These are phyloP conservation scores for Drosophila nikananu DNA, from an alignment of 1,140 invertebrate genomes.

Conservation along the genomic window DNA sequence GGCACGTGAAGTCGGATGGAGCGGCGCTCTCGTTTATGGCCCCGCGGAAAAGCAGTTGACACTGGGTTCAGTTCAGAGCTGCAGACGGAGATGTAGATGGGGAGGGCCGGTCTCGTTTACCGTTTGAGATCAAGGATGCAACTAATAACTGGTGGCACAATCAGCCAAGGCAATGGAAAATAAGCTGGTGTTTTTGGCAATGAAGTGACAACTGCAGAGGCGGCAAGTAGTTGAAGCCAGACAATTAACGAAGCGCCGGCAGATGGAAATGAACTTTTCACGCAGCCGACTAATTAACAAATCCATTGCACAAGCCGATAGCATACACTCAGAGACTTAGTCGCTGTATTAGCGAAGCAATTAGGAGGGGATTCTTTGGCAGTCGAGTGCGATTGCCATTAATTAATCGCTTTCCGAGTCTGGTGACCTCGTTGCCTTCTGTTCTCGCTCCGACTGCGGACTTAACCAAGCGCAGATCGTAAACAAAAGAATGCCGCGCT, in stretches of 20 bases:
- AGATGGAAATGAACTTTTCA: conserved; percentile 55
- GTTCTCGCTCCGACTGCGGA: conserved; percentile 44
- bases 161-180: conserved; percentile 47
- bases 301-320: conserved; percentile 37
- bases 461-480: conserved; percentile 52
- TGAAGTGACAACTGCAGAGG: conserved; percentile 46
- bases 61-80: conserved; percentile 34
- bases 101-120: conserved; percentile 28
- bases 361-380: conserved; percentile 27
- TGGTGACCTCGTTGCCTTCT: conserved; percentile 42
- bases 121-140: conserved; percentile 77
- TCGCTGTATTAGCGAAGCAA: conserved; percentile 38
- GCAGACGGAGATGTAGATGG: conserved; percentile 13
- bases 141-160: conserved; percentile 50
- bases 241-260: conserved; percentile 34
- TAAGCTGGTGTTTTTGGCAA: conserved; percentile 35
- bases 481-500: conserved; percentile 45
- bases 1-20: conserved; percentile 51
- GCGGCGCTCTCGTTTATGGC: conserved; percentile 32
- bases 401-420: conserved; percentile 41
- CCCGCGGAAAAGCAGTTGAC: conserved; percentile 62
- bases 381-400: conserved; percentile 13
- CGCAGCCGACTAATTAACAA: conserved; percentile 47
- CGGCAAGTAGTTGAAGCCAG: conserved; percentile 27
- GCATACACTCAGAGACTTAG: conserved; percentile 26